Conservation (phyloP, 2,113 vertebrate genomes). For the Cebus imitator region DNA sequence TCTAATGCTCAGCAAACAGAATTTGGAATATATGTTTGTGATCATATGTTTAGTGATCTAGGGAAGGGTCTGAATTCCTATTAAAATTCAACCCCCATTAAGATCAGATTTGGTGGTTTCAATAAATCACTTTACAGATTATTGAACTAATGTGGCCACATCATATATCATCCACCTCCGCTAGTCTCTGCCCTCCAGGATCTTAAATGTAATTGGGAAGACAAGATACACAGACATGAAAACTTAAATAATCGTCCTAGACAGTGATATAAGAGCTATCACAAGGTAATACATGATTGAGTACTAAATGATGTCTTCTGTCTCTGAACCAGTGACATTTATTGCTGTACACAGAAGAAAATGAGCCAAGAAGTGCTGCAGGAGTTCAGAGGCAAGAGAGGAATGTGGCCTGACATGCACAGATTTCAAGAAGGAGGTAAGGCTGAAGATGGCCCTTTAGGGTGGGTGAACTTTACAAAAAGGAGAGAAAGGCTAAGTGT, state of each 20-base stretch:
- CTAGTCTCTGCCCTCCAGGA: constrained; percentile 24
- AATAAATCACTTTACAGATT: constrained; percentile 58
- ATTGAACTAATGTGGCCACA: constrained; percentile 50
- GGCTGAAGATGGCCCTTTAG: not conserved
- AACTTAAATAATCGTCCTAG: constrained; percentile 63
- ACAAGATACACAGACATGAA: constrained; percentile 56
- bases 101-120: constrained; percentile 47
- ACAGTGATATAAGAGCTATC: constrained; percentile 61
- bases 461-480: not conserved
- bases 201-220: constrained; percentile 64
- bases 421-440: constrained; percentile 13
- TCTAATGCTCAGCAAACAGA: constrained; percentile 31
- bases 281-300: constrained; percentile 46
- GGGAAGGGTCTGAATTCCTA: constrained; percentile 34
- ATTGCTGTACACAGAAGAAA: constrained; percentile 40
- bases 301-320: constrained; percentile 34
- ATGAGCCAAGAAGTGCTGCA: not conserved
- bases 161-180: constrained; percentile 37
- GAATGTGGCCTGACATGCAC: not conserved
- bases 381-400: not conserved
- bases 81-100: constrained; percentile 52
- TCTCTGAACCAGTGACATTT: constrained; percentile 53
- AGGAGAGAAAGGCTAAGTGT: not conserved
- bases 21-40: constrained; percentile 48
- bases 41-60: constrained; percentile 48